These are phyloP conservation scores for Drosophila bocqueti DNA, from an alignment of 1,140 invertebrate species.

Conservation along the genomic window DNA sequence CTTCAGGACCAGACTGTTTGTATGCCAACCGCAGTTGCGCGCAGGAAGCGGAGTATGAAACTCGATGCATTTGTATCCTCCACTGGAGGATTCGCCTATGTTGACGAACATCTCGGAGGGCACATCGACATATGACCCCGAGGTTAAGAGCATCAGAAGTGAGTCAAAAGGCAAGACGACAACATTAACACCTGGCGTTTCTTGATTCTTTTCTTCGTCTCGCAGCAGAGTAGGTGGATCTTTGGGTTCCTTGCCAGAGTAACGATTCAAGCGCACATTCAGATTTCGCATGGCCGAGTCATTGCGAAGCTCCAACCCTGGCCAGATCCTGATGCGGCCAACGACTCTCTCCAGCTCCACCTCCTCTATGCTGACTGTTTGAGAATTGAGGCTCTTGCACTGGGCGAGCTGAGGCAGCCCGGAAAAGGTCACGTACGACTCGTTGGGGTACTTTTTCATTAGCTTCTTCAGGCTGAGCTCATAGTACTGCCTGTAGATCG, in stretches of 20 bases:
- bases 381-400: slow-evolving; percentile 48
- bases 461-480: slow-evolving; percentile 9
- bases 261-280: slow-evolving; percentile 51
- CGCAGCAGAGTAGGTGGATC: background rate
- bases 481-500: slow-evolving; percentile 48
- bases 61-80: slow-evolving; percentile 45
- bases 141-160: slow-evolving; percentile 60
- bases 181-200: slow-evolving; percentile 19
- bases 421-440: slow-evolving; percentile 40
- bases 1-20: slow-evolving; percentile 45
- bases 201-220: slow-evolving; percentile 11
- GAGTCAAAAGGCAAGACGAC: slow-evolving; percentile 66
- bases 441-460: slow-evolving; percentile 9
- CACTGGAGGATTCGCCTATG: slow-evolving; percentile 23
- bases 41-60: slow-evolving; percentile 65
- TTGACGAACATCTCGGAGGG: slow-evolving; percentile 62
- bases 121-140: slow-evolving; percentile 61
- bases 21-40: slow-evolving; percentile 69
- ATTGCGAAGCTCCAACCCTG: slow-evolving; percentile 1
- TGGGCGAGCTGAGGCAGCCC: slow-evolving; percentile 59
- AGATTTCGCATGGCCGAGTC: slow-evolving; percentile 28
- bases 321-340: slow-evolving; percentile 47
- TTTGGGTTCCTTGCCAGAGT: background rate
- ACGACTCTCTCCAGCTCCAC: slow-evolving; percentile 34
- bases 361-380: slow-evolving; percentile 40